These are phyloP conservation scores for Plagodis dolabraria DNA, from an alignment of 2,888 invertebrate genomes.

Conservation along the genomic window DNA sequence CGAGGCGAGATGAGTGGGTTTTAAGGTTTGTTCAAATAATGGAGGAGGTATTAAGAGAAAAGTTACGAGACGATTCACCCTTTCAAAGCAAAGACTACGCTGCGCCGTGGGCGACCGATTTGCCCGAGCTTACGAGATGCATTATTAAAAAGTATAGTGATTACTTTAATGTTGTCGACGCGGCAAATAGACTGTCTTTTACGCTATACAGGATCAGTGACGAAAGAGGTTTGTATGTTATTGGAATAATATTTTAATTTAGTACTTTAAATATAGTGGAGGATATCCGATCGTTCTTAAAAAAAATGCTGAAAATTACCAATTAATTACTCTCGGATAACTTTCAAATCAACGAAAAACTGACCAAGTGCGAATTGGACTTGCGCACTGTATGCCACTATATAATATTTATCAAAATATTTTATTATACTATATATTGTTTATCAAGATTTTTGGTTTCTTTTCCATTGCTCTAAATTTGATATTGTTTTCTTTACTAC, in stretches of 20 bases:
- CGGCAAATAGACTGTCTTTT: conserved; percentile 56
- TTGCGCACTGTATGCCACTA: no score
- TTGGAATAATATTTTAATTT: background rate
- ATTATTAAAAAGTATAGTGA: conserved; percentile 55
- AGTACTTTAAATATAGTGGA: no score
- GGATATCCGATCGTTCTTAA: no score
- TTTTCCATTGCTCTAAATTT: no score
- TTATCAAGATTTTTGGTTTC: no score
- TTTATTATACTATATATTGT: no score
- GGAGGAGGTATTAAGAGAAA: conserved; percentile 67
- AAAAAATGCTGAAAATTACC: no score
- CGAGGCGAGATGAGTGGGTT: conserved; percentile 68
- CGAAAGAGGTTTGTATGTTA: conserved; percentile 50
- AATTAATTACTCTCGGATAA: no score
- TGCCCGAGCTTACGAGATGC: conserved; percentile 66
- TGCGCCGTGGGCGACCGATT: conserved; percentile 59
- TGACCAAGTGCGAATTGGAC: no score
- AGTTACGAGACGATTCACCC: conserved; percentile 53
- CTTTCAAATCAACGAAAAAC: no score
- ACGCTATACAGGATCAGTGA: conserved; percentile 57
- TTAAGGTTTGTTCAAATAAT: conserved; percentile 72
- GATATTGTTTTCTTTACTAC: no score
- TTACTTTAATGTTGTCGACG: conserved; percentile 49
- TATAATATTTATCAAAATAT: no score
- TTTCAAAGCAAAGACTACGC: conserved; percentile 47